Base-by-base conservation (phyloP, 2,113 vertebrate genomes). In the Gallinago media region DNA sequence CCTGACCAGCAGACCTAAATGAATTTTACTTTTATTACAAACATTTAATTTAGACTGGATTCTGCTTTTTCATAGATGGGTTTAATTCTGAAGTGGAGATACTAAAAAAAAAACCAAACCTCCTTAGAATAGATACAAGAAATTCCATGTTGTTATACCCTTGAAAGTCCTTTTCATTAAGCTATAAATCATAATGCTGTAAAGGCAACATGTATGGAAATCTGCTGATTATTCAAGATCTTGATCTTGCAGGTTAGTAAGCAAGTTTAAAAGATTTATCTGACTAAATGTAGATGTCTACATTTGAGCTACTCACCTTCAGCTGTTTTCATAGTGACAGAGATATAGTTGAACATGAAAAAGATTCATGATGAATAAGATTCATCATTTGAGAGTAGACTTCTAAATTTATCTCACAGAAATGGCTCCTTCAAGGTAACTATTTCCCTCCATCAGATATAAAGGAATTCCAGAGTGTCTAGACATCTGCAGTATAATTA, bases 341-440 rank as follows among this genome's bases (percentile, higher is more conserved):
- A 87, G 73, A 73, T 70, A 61, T 4, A 62, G 72, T 8, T 76
- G 76, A 86, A 80, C 72, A 84, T 1, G 1, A 77, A 80, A 52
- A 59, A 86, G 26, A 44, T 62, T 56, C 5, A 31, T 49, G 21
- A 66, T 29, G 6, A 58, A 49, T 82, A 73, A 27, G 46, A 63
- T 62, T 88, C 34, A 31, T 11, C 4, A 77, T 71, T 46, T 70
- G 11, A 16, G 36, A 85, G 54, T 2, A 68, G 32, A 68, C 58
- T 83, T 75, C 66, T 62, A 92, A 88, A 90, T 91, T 85, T 55
- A 86, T n/a, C 83, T 88, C n/a, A 17, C 27, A 96, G 34, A 52
- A 85, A 92, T 36, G 56, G 38, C 6, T 85, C 26, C 44, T 88
- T 94, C 52, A 52, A 77, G 85, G 25, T 56, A 58, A 15, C 12